These are phyloP conservation scores for Trachelus iudaicus DNA, from an alignment of 2,888 invertebrate genomes.

Conservation along the genomic window DNA sequence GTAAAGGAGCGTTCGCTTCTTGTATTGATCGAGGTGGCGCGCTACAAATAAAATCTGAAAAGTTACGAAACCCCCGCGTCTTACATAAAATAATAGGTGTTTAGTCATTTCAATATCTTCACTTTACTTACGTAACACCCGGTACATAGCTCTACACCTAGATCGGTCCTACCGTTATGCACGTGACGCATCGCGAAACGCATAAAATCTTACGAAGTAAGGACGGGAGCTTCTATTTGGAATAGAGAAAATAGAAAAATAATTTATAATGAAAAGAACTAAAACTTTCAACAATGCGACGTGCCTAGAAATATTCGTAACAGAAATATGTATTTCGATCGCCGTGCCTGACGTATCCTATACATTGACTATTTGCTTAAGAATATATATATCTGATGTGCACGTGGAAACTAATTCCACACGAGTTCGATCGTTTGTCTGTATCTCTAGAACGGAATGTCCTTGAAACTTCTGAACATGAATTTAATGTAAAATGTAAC, in stretches of 20 bases:
- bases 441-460: too few species aligned
- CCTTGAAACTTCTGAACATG: too few species aligned
- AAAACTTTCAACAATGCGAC: not conserved
- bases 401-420: too few species aligned
- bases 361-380: not conserved
- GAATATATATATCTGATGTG: too few species aligned
- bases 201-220: not conserved
- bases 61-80: slow-evolving; percentile 31
- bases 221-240: not conserved
- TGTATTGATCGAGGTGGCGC: slow-evolving; percentile 14
- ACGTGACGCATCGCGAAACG: not conserved
- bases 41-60: slow-evolving; percentile 12
- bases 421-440: too few species aligned
- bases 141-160: slow-evolving; percentile 1
- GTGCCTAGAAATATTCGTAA: not conserved
- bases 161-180: slow-evolving; percentile 1
- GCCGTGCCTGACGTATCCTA: not conserved
- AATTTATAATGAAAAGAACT: not conserved
- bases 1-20: slow-evolving; percentile 7
- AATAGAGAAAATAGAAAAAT: not conserved
- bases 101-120: slow-evolving; percentile 21
- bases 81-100: slow-evolving; percentile 30
- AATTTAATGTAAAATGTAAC: too few species aligned
- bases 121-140: slow-evolving; percentile 19
- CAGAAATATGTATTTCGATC: not conserved